Conservation (phyloP, 1,140 invertebrate species). For the Heliconius congener region DNA sequence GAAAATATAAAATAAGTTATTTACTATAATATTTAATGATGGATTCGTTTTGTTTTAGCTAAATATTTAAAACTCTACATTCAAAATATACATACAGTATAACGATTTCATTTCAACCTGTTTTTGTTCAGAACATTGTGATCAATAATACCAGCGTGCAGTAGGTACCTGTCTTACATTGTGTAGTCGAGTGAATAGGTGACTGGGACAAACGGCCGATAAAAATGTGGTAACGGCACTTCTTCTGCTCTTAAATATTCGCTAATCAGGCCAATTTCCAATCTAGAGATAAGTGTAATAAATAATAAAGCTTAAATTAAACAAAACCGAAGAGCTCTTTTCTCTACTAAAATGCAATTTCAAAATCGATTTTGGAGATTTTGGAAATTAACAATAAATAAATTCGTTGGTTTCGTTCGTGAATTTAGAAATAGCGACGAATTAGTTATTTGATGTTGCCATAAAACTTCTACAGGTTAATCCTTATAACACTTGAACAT, state of each 20-base stretch:
- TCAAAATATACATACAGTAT: background rate
- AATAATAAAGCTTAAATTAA: background rate
- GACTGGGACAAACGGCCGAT: constrained; percentile 41
- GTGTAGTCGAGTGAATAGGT: constrained; percentile 41
- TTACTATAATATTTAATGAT: background rate
- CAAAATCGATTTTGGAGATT: too few relatives aligned
- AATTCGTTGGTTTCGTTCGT: too few relatives aligned
- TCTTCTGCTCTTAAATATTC: constrained; percentile 52
- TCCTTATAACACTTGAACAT: too few relatives aligned
- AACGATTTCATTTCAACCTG: background rate
- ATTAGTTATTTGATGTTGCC: too few relatives aligned
- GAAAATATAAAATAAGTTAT: background rate
- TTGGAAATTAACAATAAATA: too few relatives aligned
- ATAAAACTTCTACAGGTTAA: too few relatives aligned
- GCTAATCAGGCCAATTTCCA: constrained; percentile 48
- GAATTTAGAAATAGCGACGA: too few relatives aligned
- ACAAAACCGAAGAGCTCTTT: too few relatives aligned
- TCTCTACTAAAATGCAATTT: too few relatives aligned
- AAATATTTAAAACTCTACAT: background rate
- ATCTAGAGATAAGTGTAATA: background rate
- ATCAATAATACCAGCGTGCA: background rate
- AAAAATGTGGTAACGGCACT: constrained; percentile 58
- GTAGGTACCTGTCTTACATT: background rate
- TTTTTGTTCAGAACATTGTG: background rate
- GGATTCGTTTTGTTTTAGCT: background rate